Percentiles rank a stretch among this genome's conserved stretches.
Conservation (phyloP, 2,113 vertebrate genomes). For the Elgaria multicarinata region DNA sequence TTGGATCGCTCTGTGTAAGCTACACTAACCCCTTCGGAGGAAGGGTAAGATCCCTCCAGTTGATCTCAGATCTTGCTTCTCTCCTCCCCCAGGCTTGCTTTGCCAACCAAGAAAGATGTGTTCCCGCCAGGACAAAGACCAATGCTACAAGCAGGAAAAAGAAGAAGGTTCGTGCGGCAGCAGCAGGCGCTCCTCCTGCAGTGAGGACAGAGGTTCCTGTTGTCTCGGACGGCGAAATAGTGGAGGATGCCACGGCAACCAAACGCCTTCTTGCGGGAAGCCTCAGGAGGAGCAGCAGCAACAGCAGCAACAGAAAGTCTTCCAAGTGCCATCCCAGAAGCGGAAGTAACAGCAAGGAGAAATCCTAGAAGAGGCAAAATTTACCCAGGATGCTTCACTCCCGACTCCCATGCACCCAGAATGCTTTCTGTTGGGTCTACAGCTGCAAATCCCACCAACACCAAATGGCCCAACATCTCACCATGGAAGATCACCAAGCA, state of each 20-base stretch:
- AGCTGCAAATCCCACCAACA: not conserved
- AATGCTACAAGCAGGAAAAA: constrained; percentile 8
- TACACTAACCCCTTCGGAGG: no score
- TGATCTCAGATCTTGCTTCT: not conserved
- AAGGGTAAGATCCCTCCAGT: not conserved
- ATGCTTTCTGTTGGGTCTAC: not conserved
- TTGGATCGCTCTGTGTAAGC: not conserved
- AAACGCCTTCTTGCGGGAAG: fast-evolving
- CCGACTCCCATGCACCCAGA: not conserved
- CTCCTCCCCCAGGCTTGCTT: not conserved
- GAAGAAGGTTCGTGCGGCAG: not conserved
- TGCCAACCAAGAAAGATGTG: constrained; percentile 7
- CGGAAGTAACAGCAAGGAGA: constrained; percentile 36
- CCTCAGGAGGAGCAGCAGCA: constrained; percentile 3
- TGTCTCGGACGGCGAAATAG: not conserved
- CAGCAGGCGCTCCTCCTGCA: fast-evolving
- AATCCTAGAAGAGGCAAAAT: not conserved
- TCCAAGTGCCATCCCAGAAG: constrained; percentile 10
- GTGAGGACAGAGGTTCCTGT: fast-evolving
- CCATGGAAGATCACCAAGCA: not conserved
- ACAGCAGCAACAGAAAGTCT: constrained; percentile 44
- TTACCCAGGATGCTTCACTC: no score
- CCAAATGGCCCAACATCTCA: not conserved
- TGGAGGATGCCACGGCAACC: fast-evolving
- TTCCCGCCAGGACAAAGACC: constrained; percentile 60